Conservation (phyloP, 2,888 invertebrate genomes). For the Drosophila borealis region DNA sequence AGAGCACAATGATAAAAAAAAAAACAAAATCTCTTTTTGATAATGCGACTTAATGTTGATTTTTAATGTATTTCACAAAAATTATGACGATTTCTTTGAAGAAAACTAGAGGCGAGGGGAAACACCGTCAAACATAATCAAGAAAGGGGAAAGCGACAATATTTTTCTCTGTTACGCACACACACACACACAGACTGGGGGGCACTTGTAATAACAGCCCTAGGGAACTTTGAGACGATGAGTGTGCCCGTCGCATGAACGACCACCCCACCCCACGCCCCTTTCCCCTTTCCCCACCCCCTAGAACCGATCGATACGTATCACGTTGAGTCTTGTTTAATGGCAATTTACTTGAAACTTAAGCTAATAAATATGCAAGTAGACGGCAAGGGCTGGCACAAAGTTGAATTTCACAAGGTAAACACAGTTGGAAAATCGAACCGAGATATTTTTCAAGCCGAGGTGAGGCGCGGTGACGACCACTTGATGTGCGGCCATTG, state of each 20-base stretch:
- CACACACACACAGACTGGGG: neutral
- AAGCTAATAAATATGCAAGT: constrained; percentile 10
- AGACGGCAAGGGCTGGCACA: neutral
- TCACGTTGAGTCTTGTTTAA: neutral
- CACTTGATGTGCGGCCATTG: constrained; percentile 57
- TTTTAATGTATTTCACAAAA: constrained; percentile 18
- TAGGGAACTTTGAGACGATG: constrained; percentile 28
- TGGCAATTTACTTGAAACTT: constrained; percentile 1
- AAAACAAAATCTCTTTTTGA: constrained; percentile 13
- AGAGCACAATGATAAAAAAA: constrained; percentile 27
- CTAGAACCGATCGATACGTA: neutral
- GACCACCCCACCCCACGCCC: too few species aligned
- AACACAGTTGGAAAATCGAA: constrained; percentile 20
- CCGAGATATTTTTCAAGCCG: constrained; percentile 13
- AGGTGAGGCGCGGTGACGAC: constrained; percentile 9
- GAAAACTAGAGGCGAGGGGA: neutral
- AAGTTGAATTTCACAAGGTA: constrained; percentile 56
- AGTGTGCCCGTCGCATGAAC: constrained; percentile 6
- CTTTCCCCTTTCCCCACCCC: too few species aligned
- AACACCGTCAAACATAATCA: neutral
- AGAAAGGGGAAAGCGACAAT: constrained; percentile 30
- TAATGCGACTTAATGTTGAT: constrained; percentile 3
- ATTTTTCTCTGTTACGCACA: constrained; percentile 10
- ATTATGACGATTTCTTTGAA: constrained; percentile 5
- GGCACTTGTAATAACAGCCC: constrained; percentile 44